Evolutionary conservation across 2,113 vertebrate species (phyloP).

Genomic region (Aplodontia rufa): DNA sequence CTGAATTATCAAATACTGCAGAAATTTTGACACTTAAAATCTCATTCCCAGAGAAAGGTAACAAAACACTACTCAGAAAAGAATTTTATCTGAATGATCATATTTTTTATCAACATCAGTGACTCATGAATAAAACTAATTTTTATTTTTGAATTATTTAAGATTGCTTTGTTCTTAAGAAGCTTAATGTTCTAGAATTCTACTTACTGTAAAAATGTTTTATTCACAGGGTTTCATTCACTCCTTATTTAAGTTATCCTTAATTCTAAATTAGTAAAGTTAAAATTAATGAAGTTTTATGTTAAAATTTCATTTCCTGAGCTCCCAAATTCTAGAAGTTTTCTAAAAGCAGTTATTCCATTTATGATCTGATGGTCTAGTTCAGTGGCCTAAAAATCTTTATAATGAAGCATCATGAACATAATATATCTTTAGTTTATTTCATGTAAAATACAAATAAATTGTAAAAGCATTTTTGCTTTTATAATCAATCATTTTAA

Average conservation of each 20-base stretch:
- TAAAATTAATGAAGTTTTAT: slow-evolving; percentile 33
- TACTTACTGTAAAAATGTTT: background rate
- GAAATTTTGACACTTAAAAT: slow-evolving; percentile 13
- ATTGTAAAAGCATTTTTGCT: background rate
- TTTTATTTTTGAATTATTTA: slow-evolving; percentile 17
- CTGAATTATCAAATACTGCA: background rate
- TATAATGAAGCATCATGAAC: background rate
- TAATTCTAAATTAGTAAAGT: background rate
- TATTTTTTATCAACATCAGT: background rate
- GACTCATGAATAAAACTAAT: background rate
- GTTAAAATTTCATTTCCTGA: background rate
- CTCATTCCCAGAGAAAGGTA: background rate
- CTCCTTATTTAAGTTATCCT: background rate
- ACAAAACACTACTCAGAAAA: background rate
- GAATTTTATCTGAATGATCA: background rate
- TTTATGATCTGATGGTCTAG: background rate
- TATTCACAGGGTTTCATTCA: background rate
- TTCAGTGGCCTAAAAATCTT: background rate
- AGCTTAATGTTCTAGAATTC: slow-evolving; percentile 11
- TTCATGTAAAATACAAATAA: background rate
- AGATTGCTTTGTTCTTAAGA: slow-evolving; percentile 1
- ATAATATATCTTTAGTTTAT: background rate
- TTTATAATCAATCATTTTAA: background rate
- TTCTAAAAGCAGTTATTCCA: background rate
- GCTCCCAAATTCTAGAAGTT: background rate